Percentiles rank a stretch among this genome's conserved stretches.
These are phyloP conservation scores for Drosophila demipolita DNA, from an alignment of 2,888 invertebrate genomes.

Conservation along the genomic window DNA sequence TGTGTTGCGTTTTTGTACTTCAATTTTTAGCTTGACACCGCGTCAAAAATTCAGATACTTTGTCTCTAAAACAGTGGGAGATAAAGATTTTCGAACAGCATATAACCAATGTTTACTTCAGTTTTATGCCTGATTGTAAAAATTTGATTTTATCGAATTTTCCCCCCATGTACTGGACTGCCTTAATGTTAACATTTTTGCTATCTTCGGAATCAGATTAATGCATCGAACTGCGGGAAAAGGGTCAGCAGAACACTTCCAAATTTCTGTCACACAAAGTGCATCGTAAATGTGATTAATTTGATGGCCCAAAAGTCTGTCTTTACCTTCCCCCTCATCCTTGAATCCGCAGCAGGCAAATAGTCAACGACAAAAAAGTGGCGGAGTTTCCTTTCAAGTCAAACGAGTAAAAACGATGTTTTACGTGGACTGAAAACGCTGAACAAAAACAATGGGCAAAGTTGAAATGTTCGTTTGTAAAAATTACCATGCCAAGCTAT, in stretches of 20 bases:
- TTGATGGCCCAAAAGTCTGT: constrained; percentile 44
- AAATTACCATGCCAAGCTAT: neutral
- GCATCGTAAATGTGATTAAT: constrained; percentile 60
- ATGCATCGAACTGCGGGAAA: neutral
- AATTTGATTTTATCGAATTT: neutral
- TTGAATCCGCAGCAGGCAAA: constrained; percentile 36
- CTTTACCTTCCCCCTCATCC: constrained; percentile 8
- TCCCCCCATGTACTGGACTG: neutral
- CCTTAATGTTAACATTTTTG: neutral
- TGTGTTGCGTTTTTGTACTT: neutral
- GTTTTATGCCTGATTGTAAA: neutral
- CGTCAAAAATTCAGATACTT: neutral
- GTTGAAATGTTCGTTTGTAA: neutral
- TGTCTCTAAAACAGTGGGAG: neutral
- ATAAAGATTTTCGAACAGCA: neutral
- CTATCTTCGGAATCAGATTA: neutral
- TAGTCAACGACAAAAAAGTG: constrained; percentile 38
- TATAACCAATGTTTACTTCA: neutral
- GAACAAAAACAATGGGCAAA: neutral
- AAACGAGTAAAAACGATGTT: constrained; percentile 27
- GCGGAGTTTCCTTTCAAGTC: constrained; percentile 42
- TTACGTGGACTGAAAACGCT: constrained; percentile 10
- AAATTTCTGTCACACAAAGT: constrained; percentile 40
- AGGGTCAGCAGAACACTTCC: neutral
- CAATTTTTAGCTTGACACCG: neutral